Conservation (phyloP, 2,113 vertebrate genomes). For the Chinchilla lanigera region DNA sequence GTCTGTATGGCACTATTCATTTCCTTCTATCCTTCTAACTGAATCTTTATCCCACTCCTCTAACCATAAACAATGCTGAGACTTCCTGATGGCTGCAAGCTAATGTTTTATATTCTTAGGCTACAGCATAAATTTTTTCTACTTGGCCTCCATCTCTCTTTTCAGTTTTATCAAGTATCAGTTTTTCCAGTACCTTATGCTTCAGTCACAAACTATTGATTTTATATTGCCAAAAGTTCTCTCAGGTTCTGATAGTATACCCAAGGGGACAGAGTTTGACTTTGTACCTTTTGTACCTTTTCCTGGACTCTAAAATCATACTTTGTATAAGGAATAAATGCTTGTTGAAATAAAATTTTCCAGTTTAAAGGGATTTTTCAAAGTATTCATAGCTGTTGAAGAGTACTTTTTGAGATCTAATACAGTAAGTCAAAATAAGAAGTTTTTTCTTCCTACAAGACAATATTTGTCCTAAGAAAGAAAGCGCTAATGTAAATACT, state of each 20-base stretch:
- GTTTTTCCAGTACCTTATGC: background rate
- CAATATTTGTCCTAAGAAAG: conserved; percentile 15
- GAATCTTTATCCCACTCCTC: background rate
- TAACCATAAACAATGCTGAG: background rate
- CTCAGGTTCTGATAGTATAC: background rate
- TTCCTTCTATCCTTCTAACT: background rate
- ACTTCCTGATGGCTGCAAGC: background rate
- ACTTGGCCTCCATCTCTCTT: background rate
- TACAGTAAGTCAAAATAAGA: background rate
- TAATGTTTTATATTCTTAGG: background rate
- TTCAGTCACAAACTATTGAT: background rate
- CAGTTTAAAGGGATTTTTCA: background rate
- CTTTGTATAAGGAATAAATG: conserved; percentile 29
- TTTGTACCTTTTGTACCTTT: background rate
- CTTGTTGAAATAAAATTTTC: background rate
- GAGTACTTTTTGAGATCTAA: conserved; percentile 5
- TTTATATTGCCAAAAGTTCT: background rate
- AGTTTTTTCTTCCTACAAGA: background rate
- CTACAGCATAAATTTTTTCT: background rate
- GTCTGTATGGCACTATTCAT: background rate
- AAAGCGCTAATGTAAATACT: background rate
- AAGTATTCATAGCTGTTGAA: background rate
- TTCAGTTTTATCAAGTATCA: background rate
- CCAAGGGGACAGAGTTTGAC: background rate
- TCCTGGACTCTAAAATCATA: background rate